These are phyloP conservation scores for Notiomystis cincta DNA, from an alignment of 2,113 vertebrate species.

Conservation along the genomic window DNA sequence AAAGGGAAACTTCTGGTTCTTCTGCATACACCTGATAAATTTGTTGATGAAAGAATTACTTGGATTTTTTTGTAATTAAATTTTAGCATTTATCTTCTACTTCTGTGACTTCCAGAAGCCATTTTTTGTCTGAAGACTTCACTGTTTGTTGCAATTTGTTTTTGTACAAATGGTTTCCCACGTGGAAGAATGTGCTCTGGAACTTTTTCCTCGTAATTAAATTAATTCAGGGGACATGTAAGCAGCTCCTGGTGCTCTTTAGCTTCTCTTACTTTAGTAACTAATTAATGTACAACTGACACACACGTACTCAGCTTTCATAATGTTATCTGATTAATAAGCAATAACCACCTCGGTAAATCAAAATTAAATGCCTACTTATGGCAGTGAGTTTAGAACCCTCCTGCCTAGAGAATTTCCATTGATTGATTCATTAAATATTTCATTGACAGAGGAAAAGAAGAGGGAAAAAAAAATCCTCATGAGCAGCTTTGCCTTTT, in stretches of 20 bases:
- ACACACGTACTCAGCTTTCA: constrained; percentile 27
- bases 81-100: background rate
- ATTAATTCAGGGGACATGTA: constrained; percentile 21
- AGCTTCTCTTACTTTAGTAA: constrained; percentile 30
- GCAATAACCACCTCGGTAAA: constrained; percentile 57
- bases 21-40: background rate
- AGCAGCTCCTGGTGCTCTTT: constrained; percentile 24
- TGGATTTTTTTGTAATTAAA: background rate
- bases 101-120: background rate
- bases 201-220: background rate
- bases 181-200: background rate
- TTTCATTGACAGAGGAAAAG: background rate
- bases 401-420: constrained; percentile 42
- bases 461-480: background rate
- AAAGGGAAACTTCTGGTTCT: background rate
- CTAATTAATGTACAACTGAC: constrained; percentile 59
- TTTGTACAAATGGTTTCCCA: background rate
- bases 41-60: background rate
- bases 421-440: constrained; percentile 49
- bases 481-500: background rate
- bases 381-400: constrained; percentile 24
- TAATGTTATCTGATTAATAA: constrained; percentile 58
- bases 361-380: constrained; percentile 64
- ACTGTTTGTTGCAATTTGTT: background rate
- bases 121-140: background rate